phyloP scores from a whole-genome alignment of 2,797 vertebrate species.

The Mycteria americana region DNA sequence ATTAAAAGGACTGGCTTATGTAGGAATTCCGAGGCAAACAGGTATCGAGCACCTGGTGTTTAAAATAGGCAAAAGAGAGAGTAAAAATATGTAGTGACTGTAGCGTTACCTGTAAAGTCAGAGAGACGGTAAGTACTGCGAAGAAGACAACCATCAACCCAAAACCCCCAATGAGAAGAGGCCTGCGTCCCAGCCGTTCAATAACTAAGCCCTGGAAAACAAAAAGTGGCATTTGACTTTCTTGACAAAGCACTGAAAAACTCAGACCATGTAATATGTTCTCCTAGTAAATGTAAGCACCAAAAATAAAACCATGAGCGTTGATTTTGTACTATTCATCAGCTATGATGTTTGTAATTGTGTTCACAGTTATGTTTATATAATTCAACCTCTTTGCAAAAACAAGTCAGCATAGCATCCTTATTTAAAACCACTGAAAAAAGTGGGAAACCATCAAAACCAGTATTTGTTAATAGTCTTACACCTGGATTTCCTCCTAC shows the following conservation, averaged over 20 bases:
- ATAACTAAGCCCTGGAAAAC: conserved; percentile 86
- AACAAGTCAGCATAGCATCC: not conserved
- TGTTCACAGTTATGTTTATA: not conserved
- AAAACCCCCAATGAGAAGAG: conserved; percentile 91
- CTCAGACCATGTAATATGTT: not conserved
- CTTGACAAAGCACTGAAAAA: not conserved
- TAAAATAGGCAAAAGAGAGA: not conserved
- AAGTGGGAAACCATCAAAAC: not conserved
- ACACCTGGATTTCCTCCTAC: not conserved
- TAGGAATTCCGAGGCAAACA: not conserved
- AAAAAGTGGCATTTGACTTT: not conserved
- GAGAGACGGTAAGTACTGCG: conserved; percentile 84
- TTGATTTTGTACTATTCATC: not conserved
- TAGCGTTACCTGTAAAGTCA: conserved; percentile 86
- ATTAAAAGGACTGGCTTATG: not conserved
- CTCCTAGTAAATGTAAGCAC: not conserved
- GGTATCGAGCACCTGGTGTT: not conserved
- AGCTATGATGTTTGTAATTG: not conserved
- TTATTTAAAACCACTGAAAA: not conserved
- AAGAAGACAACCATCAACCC: conserved; percentile 88
- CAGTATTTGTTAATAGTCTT: not conserved
- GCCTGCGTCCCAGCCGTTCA: conserved; percentile 85
- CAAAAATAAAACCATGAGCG: not conserved
- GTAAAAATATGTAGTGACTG: rapidly evolving
- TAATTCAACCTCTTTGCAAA: not conserved